Evolutionary conservation across 2,113 vertebrate species (phyloP).

Genomic region (Gymnocephalus cernua): DNA sequence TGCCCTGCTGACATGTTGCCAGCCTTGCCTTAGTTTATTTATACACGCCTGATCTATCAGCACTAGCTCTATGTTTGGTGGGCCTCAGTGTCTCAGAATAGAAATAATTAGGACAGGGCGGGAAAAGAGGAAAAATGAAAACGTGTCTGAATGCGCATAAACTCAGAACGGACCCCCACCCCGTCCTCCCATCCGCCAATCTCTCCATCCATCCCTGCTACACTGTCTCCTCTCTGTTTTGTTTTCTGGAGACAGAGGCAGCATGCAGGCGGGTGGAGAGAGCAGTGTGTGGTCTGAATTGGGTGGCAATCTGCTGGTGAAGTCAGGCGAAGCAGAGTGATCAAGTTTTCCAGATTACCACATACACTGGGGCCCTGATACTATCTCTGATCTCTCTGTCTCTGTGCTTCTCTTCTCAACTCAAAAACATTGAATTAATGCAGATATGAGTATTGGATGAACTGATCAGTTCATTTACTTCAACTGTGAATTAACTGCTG

Average conservation of each 20-base stretch:
- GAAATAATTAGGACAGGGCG: slow-evolving; percentile 84
- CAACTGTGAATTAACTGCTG: not conserved
- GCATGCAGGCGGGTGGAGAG: slow-evolving; percentile 28
- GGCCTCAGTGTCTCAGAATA: slow-evolving; percentile 75
- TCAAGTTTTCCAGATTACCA: slow-evolving; percentile 60
- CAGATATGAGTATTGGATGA: not conserved
- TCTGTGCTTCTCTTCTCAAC: slow-evolving; percentile 8
- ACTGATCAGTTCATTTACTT: not conserved
- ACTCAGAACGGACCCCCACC: slow-evolving; percentile 39
- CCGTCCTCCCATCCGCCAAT: slow-evolving; percentile 40
- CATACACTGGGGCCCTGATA: slow-evolving; percentile 61
- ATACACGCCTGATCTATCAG: slow-evolving; percentile 80
- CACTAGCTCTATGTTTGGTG: slow-evolving; percentile 80
- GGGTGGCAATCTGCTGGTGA: slow-evolving; percentile 68
- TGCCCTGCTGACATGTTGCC: slow-evolving; percentile 75
- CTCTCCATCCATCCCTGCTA: slow-evolving; percentile 55
- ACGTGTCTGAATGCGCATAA: slow-evolving; percentile 80
- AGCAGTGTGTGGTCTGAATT: slow-evolving; percentile 64
- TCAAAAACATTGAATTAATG: not conserved
- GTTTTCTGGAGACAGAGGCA: slow-evolving; percentile 51
- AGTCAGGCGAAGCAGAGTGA: slow-evolving; percentile 62
- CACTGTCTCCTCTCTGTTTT: slow-evolving; percentile 67
- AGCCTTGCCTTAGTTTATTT: slow-evolving; percentile 77
- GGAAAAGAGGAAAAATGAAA: slow-evolving; percentile 85
- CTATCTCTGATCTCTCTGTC: slow-evolving; percentile 38